phyloP scores from a whole-genome alignment of 1,140 invertebrate species.

The Sinonovacula constricta region DNA sequence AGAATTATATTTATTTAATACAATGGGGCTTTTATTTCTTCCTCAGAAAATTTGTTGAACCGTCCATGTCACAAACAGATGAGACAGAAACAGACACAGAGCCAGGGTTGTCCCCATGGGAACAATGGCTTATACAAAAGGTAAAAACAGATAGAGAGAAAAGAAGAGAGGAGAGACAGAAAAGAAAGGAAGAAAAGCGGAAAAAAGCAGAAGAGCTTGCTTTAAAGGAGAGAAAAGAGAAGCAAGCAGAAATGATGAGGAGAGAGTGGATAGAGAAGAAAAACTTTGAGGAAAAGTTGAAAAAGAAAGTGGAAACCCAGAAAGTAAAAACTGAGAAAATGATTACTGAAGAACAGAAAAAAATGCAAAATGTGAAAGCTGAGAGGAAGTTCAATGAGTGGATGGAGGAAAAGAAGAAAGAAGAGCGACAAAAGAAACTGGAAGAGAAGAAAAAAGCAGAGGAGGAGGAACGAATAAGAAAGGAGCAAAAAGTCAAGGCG shows the following conservation, averaged over 20 bases:
- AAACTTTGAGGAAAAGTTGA: constrained; percentile 58
- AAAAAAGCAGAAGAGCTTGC: constrained; percentile 59
- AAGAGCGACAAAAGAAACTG: constrained; percentile 61
- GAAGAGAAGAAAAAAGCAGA: constrained; percentile 59
- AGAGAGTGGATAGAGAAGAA: constrained; percentile 67
- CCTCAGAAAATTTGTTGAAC: constrained; percentile 52
- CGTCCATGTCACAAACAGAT: constrained; percentile 42
- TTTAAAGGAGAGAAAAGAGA: constrained; percentile 56
- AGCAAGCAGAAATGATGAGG: constrained; percentile 55
- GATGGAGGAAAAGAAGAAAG: constrained; percentile 61
- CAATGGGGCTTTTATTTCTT: constrained; percentile 9
- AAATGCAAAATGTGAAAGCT: constrained; percentile 59
- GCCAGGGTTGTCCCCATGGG: constrained; percentile 65
- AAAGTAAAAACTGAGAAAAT: constrained; percentile 58
- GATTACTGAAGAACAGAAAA: constrained; percentile 61
- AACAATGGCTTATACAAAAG: constrained; percentile 72
- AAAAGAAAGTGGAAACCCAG: constrained; percentile 61
- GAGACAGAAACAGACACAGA: constrained; percentile 41
- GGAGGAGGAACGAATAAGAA: constrained; percentile 54
- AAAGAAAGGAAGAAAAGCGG: constrained; percentile 57
- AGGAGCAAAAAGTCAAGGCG: constrained; percentile 57
- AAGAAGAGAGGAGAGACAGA: constrained; percentile 51
- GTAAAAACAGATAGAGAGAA: constrained; percentile 62
- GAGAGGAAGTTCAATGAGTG: constrained; percentile 66
- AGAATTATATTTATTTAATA: no score